phyloP scores from a whole-genome alignment of 2,888 invertebrate species.

The Drosophila melanocephala region DNA sequence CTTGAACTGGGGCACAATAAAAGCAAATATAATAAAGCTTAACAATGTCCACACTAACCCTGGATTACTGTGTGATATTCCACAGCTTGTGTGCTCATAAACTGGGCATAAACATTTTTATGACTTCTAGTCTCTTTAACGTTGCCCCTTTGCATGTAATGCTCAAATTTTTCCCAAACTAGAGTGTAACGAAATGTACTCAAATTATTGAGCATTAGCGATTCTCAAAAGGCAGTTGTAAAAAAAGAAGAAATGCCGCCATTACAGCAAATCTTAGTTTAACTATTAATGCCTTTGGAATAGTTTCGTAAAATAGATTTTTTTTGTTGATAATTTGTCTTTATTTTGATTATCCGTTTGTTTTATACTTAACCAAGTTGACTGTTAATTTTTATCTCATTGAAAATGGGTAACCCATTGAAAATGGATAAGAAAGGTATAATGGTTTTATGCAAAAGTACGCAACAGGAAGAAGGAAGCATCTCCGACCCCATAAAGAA shows the following conservation, averaged over 20 bases:
- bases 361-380: background rate
- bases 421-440: background rate
- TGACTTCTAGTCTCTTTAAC: conserved; percentile 25
- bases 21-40: conserved; percentile 53
- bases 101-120: conserved; percentile 69
- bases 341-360: background rate
- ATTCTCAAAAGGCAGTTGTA: conserved; percentile 8
- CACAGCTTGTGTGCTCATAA: conserved; percentile 72
- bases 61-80: conserved; percentile 65
- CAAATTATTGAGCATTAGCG: conserved; percentile 23
- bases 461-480: too few species aligned
- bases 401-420: background rate
- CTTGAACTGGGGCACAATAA: conserved; percentile 58
- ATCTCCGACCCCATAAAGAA: too few species aligned
- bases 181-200: background rate
- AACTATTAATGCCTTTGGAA: background rate
- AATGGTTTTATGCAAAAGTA: too few species aligned
- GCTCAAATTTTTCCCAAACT: background rate
- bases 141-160: conserved; percentile 43
- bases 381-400: background rate
- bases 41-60: conserved; percentile 32
- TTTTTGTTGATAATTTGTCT: background rate
- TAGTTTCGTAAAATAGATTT: background rate
- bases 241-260: background rate
- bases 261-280: background rate